Conservation (phyloP, 2,888 invertebrate genomes). For the Myathropa florea region DNA sequence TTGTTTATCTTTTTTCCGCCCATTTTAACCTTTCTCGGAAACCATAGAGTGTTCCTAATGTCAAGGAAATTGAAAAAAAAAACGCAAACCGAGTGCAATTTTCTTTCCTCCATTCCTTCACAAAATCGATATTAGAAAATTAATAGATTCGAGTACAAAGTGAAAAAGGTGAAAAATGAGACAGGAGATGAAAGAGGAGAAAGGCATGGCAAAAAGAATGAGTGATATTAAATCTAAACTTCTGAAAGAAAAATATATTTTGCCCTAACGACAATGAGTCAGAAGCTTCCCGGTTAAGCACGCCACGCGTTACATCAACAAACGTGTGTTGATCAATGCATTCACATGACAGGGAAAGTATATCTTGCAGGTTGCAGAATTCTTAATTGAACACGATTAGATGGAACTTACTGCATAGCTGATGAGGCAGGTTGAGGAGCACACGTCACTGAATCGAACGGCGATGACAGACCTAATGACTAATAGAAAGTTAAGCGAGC, state of each 20-base stretch:
- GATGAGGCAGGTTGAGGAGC: too few species aligned
- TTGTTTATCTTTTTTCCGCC: slow-evolving; percentile 30
- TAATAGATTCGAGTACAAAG: slow-evolving; percentile 45
- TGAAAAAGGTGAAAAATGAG: background rate
- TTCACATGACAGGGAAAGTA: too few species aligned
- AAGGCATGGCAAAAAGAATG: too few species aligned
- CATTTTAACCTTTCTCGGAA: slow-evolving; percentile 57
- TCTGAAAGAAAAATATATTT: too few species aligned
- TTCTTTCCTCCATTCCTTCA: background rate
- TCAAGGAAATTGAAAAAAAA: slow-evolving; percentile 55
- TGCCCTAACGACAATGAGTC: too few species aligned
- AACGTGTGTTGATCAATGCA: too few species aligned
- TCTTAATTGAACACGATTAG: slow-evolving; percentile 36
- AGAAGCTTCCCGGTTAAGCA: too few species aligned
- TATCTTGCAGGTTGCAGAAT: too few species aligned
- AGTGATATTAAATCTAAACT: background rate
- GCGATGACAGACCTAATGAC: slow-evolving; percentile 31
- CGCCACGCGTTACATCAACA: too few species aligned
- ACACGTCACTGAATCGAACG: too few species aligned
- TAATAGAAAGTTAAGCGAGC: background rate
- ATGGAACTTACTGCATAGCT: background rate
- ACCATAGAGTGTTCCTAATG: slow-evolving; percentile 62
- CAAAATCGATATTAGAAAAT: slow-evolving; percentile 65
- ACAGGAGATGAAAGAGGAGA: too few species aligned
- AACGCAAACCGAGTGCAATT: slow-evolving; percentile 48